Evolutionary conservation across 1,140 invertebrate species (phyloP).

Genomic region (Lanistes nyassanus): DNA sequence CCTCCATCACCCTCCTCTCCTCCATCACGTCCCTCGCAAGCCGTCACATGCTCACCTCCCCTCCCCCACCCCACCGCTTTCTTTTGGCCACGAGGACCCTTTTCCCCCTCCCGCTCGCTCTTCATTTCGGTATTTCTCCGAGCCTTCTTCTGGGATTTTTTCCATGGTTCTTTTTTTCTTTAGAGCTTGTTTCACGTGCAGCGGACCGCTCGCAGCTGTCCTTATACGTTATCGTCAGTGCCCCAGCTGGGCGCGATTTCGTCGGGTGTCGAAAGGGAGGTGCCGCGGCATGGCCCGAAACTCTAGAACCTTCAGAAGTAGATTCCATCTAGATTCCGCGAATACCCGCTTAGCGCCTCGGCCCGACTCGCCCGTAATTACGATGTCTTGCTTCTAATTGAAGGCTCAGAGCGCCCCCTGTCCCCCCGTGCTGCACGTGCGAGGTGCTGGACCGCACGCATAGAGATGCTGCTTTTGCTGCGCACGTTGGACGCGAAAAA

Average conservation of each 20-base stretch:
- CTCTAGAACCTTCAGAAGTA: conserved; percentile 19
- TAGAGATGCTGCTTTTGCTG: conserved; percentile 11
- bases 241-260: conserved; percentile 23
- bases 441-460: conserved; percentile 10
- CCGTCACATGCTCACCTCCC: background rate
- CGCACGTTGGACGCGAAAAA: background rate
- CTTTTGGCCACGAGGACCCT: background rate
- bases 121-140: conserved; percentile 10
- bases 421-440: conserved; percentile 14
- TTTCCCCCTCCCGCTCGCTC: background rate
- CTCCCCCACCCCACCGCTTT: background rate
- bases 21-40: background rate
- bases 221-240: conserved; percentile 14
- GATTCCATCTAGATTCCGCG: conserved; percentile 25
- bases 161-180: background rate
- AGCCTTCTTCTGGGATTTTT: no score
- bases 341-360: conserved; percentile 18
- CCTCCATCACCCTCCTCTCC: background rate
- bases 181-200: conserved; percentile 16
- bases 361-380: conserved; percentile 16
- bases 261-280: conserved; percentile 7
- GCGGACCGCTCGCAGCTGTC: conserved; percentile 22
- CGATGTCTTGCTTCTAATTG: conserved; percentile 27
- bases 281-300: conserved; percentile 5
- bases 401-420: conserved; percentile 7